Conservation (phyloP, 2,113 vertebrate species). For the Plectropomus leopardus region DNA sequence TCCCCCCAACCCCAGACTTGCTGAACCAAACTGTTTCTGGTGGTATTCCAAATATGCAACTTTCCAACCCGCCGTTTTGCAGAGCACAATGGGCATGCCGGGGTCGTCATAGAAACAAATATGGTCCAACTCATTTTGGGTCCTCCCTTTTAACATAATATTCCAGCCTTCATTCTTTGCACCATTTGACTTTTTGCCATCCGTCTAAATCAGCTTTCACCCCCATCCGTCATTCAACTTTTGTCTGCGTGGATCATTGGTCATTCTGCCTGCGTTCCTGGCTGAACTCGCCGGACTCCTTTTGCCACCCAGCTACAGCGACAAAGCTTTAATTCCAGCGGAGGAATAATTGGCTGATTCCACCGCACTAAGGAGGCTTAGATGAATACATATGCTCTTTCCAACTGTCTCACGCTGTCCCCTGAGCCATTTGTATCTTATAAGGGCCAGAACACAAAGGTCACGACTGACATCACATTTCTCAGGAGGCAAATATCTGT, state of each 20-base stretch:
- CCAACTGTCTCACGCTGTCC: conserved; percentile 61
- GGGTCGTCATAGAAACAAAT: conserved; percentile 75
- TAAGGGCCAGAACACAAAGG: conserved; percentile 67
- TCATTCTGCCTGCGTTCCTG: conserved; percentile 50
- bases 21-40: conserved; percentile 64
- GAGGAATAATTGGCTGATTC: conserved; percentile 71
- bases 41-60: conserved; percentile 83
- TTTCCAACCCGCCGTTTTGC: conserved; percentile 71
- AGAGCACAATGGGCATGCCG: conserved; percentile 58
- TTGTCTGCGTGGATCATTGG: conserved; percentile 65
- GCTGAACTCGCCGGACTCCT: conserved; percentile 22
- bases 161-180: conserved; percentile 62
- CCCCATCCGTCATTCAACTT: conserved; percentile 57
- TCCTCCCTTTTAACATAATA: conserved; percentile 71
- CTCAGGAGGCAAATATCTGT: conserved; percentile 64
- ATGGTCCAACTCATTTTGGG: conserved; percentile 36
- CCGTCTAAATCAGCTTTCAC: conserved; percentile 74
- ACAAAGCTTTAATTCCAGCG: conserved; percentile 48
- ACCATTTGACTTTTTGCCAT: conserved; percentile 70
- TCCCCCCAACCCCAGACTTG: conserved; percentile 36
- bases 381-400: conserved; percentile 78
- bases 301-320: conserved; percentile 42
- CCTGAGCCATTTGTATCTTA: conserved; percentile 67
- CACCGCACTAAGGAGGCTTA: conserved; percentile 44
- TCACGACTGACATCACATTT: conserved; percentile 73